Evolutionary conservation across 2,888 invertebrate genomes (phyloP).

Genomic region (Netelia melanura): DNA sequence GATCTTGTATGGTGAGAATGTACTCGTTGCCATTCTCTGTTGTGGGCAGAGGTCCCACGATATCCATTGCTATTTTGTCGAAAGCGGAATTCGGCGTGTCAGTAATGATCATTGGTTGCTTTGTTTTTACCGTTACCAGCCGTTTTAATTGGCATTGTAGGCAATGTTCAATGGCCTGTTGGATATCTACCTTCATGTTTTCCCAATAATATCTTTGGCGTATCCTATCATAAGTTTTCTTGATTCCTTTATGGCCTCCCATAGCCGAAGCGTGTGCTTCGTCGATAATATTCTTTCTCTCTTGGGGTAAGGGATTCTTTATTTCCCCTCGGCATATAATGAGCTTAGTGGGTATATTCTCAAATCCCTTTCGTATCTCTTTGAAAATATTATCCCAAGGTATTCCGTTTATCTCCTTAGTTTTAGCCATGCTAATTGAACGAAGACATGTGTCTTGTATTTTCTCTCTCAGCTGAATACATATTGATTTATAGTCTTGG

Average conservation of each 20-base stretch:
- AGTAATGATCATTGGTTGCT: too few relatives aligned
- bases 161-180: too few relatives aligned
- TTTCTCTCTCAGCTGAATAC: not conserved
- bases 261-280: not conserved
- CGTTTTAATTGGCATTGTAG: too few relatives aligned
- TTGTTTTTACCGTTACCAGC: too few relatives aligned
- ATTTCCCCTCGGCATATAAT: not conserved
- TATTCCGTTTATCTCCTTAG: constrained; percentile 36
- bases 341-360: not conserved
- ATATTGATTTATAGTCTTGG: not conserved
- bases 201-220: too few relatives aligned
- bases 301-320: not conserved
- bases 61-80: too few relatives aligned
- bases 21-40: too few relatives aligned
- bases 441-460: not conserved
- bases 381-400: not conserved
- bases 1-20: too few relatives aligned
- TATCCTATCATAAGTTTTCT: too few relatives aligned
- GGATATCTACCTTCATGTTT: too few relatives aligned
- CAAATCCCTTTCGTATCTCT: not conserved
- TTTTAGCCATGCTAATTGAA: constrained; percentile 21
- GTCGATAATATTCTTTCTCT: not conserved
- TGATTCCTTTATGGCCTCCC: not conserved
- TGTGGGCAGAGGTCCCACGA: too few relatives aligned
- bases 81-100: too few relatives aligned